These are phyloP conservation scores for Garrulus glandarius DNA, from an alignment of 2,797 vertebrate species.

Conservation along the genomic window DNA sequence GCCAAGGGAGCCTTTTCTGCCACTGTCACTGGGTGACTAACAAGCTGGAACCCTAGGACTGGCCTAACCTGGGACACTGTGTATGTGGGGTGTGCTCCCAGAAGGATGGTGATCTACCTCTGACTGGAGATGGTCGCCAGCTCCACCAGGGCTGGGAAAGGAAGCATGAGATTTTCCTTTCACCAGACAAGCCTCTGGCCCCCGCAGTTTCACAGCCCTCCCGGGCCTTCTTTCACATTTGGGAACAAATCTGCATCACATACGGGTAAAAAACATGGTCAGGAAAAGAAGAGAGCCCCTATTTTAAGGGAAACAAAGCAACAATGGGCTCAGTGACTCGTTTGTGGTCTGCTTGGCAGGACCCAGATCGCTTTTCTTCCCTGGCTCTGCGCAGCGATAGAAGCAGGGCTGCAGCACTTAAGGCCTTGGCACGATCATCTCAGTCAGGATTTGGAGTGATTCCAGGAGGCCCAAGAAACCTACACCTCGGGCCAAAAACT, in stretches of 20 bases:
- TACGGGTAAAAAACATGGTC: neutral
- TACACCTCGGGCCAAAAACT: conserved; percentile 20
- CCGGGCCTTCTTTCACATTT: neutral
- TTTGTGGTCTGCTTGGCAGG: conserved; percentile 46
- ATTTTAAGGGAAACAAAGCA: neutral
- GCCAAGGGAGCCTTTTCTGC: neutral
- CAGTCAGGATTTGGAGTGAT: neutral
- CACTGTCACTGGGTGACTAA: neutral
- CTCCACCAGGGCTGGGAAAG: neutral
- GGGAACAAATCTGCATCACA: neutral
- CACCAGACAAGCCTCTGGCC: neutral
- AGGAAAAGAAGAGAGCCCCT: conserved; percentile 7
- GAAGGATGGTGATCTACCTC: neutral
- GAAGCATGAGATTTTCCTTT: neutral
- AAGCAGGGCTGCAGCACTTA: conserved; percentile 55
- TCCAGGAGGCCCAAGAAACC: conserved; percentile 49
- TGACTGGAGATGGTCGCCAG: accelerated
- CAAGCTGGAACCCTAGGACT: neutral
- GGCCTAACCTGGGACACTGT: accelerated
- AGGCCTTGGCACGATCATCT: conserved; percentile 14
- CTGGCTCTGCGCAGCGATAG: neutral
- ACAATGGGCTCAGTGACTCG: neutral
- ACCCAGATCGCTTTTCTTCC: neutral
- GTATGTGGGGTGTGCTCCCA: neutral
- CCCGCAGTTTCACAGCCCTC: neutral